These are phyloP conservation scores for Troglohyphantes excavatus DNA, from an alignment of 2,888 invertebrate species.

Conservation along the genomic window DNA sequence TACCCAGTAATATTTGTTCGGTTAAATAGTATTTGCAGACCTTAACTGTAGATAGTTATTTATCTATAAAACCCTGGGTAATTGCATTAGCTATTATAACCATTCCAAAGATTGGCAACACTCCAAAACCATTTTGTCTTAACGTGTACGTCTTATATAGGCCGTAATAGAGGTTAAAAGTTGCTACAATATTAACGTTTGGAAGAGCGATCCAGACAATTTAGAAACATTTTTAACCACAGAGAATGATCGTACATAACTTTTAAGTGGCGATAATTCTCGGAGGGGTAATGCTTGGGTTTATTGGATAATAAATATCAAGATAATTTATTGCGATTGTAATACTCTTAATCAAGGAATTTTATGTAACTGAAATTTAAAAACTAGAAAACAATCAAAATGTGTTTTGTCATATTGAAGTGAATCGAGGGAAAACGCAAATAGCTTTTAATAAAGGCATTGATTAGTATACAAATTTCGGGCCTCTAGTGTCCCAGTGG, in stretches of 20 bases:
- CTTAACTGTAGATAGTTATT: neutral
- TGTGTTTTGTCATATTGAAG: too few relatives aligned
- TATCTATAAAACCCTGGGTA: neutral
- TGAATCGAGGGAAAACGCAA: too few relatives aligned
- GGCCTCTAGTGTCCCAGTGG: too few relatives aligned
- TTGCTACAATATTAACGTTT: constrained; percentile 1
- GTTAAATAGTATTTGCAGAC: neutral
- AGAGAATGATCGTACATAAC: neutral
- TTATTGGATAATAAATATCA: neutral
- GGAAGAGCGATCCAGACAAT: neutral
- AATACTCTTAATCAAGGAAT: too few relatives aligned
- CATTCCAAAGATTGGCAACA: neutral
- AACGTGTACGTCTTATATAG: neutral
- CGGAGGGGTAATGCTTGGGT: neutral
- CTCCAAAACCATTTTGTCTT: neutral
- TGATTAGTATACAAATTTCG: too few relatives aligned
- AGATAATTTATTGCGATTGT: too few relatives aligned
- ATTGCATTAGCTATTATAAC: neutral
- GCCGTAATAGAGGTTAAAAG: neutral
- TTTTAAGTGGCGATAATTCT: constrained; percentile 5
- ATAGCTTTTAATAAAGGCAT: too few relatives aligned
- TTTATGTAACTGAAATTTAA: too few relatives aligned
- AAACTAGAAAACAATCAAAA: too few relatives aligned
- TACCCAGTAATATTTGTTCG: neutral
- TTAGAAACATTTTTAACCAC: neutral